Evolutionary conservation across 2,797 vertebrate genomes (phyloP).

Genomic region (Cynopterus sphinx): DNA sequence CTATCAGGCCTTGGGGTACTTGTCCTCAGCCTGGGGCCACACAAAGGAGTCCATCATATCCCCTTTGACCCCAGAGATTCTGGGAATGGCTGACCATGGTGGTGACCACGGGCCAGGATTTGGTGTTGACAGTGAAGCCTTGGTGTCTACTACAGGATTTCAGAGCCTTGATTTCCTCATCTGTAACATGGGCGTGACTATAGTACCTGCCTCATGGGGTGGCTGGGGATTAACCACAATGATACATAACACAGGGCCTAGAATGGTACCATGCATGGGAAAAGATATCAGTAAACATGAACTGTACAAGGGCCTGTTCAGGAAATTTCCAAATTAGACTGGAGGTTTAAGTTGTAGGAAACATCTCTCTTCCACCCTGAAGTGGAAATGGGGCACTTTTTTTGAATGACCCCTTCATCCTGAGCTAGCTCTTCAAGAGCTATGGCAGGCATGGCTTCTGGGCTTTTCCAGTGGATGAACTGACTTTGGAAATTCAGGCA

Average conservation of each 20-base stretch:
- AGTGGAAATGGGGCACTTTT: neutral
- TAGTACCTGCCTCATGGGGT: neutral
- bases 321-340: neutral
- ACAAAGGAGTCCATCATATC: neutral
- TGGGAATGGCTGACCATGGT: neutral
- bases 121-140: neutral
- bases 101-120: neutral
- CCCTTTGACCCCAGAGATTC: neutral
- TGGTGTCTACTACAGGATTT: neutral
- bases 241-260: neutral
- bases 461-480: neutral
- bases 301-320: neutral
- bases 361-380: neutral
- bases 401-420: neutral
- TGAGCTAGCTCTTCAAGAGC: neutral
- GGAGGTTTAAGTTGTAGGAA: neutral
- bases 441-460: neutral
- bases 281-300: neutral
- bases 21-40: neutral
- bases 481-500: neutral
- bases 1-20: neutral
- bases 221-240: accelerated
- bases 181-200: neutral
- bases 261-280: neutral
- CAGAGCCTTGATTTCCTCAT: neutral